Evolutionary conservation across 2,888 invertebrate species (phyloP), one percentile per base, ranked within the genome.

Genomic region (Lepidochitona cinerea): DNA sequence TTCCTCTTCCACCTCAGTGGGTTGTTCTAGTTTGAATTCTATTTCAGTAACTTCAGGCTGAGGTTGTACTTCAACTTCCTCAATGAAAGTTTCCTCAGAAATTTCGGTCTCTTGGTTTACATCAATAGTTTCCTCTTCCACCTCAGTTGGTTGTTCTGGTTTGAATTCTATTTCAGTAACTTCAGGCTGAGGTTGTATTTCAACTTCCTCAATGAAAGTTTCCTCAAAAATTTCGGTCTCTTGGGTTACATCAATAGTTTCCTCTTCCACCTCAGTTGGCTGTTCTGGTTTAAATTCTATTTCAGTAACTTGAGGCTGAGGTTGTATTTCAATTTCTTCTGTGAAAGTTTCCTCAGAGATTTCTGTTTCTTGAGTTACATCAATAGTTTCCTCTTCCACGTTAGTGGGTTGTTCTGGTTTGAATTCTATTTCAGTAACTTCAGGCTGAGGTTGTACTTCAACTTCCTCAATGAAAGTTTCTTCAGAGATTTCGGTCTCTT

Each of bases 231-330:
- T 18, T 18, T 41, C 41, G 9, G 18, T 18, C 41, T 41, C 41
- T 41, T 41, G 9, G 41, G 41, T 41, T 68, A 68, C 71, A 37
- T 68, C 35, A 23, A 37, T 67, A 29, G 59, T 29, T 32, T 37
- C 59, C 52, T 33, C 26, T 35, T 74, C 70, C 18, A 59, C 37
- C n/a, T 74, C 67, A 49, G 37, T 18, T 53, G 71, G 35, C 36
- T 68, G 32, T 68, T 74, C 68, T n/a, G 72, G 64, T 64, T 59
- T 68, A 7, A 75, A n/a, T 52, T 65, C 52, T 52, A 72, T 64
- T 65, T 65, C 54, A 53, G 68, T 59, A 26, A 66, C 73, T 35
- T 76, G 49, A n/a, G 71, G 64, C 29, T 14, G 71, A 71, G 66
- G 59, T 68, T 76, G 33, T 36, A 74, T 37, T 37, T 52, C 53